These are phyloP conservation scores for Pseudanteris insignis DNA, from an alignment of 2,888 invertebrate species.

Conservation along the genomic window DNA sequence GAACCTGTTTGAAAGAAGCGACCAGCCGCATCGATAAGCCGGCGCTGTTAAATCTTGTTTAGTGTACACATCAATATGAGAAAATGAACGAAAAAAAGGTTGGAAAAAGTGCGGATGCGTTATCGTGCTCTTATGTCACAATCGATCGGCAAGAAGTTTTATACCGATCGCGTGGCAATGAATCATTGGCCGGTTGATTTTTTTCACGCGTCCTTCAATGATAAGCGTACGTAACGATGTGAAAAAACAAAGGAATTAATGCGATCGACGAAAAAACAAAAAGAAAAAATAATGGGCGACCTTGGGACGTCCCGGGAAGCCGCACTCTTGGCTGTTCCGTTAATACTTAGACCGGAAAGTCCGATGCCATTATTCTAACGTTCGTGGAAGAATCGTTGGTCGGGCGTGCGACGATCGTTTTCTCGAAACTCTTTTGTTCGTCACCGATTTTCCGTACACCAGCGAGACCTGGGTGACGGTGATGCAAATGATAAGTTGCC, in stretches of 20 bases:
- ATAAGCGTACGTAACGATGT: conserved; percentile 9
- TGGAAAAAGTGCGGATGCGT: neutral
- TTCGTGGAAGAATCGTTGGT: conserved; percentile 23
- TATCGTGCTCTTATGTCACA: conserved; percentile 8
- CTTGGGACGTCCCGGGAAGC: conserved; percentile 10
- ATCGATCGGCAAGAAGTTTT: conserved; percentile 1
- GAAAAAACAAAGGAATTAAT: conserved; percentile 8
- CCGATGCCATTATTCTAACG: conserved; percentile 10
- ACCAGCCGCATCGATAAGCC: conserved; percentile 12
- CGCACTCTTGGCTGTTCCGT: conserved; percentile 14
- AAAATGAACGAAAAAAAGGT: conserved; percentile 6
- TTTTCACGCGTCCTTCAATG: conserved; percentile 1
- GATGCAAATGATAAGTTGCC: too few relatives aligned
- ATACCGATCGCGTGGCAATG: neutral
- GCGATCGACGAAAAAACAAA: conserved; percentile 1
- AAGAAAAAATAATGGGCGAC: conserved; percentile 2
- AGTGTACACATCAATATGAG: conserved; percentile 4
- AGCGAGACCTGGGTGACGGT: neutral
- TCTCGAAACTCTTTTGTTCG: conserved; percentile 14
- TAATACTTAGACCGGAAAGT: conserved; percentile 3
- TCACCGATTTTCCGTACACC: neutral
- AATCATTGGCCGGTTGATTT: neutral
- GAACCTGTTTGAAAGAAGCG: conserved; percentile 21
- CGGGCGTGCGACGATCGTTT: conserved; percentile 7
- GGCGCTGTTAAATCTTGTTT: conserved; percentile 13